Evolutionary conservation across 2,797 vertebrate species (phyloP).

Genomic region (Sternotherus odoratus): DNA sequence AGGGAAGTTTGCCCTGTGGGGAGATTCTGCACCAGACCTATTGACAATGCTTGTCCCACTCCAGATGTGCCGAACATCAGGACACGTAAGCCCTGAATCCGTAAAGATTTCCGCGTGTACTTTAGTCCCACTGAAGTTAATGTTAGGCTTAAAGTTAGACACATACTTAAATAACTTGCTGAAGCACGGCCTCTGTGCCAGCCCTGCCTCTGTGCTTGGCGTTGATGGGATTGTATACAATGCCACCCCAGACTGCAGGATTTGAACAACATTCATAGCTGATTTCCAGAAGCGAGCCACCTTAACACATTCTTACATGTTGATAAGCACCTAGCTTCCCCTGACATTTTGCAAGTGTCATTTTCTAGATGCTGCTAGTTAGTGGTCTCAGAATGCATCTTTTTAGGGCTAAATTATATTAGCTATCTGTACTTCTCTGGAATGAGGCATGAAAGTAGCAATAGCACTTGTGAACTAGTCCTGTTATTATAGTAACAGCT

Average conservation of each 20-base stretch:
- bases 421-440: not conserved
- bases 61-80: not conserved
- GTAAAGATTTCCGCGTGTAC: not conserved
- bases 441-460: not conserved
- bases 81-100: not conserved
- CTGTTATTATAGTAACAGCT: not conserved
- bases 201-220: accelerated
- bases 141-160: not conserved
- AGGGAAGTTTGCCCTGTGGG: not conserved
- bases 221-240: not conserved
- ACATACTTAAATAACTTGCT: not conserved
- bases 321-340: not conserved
- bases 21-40: not conserved
- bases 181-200: not conserved
- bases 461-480: not conserved
- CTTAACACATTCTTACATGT: not conserved
- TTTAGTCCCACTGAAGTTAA: accelerated
- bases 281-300: not conserved
- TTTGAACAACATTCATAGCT: not conserved
- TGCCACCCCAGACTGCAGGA: not conserved
- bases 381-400: not conserved
- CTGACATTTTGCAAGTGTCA: not conserved
- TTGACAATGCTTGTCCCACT: too few species aligned
- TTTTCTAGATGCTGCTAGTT: not conserved
- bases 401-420: not conserved